Evolutionary conservation across 2,113 vertebrate species (phyloP), one percentile per base, ranked within the genome.

Genomic region (Nibea albiflora): DNA sequence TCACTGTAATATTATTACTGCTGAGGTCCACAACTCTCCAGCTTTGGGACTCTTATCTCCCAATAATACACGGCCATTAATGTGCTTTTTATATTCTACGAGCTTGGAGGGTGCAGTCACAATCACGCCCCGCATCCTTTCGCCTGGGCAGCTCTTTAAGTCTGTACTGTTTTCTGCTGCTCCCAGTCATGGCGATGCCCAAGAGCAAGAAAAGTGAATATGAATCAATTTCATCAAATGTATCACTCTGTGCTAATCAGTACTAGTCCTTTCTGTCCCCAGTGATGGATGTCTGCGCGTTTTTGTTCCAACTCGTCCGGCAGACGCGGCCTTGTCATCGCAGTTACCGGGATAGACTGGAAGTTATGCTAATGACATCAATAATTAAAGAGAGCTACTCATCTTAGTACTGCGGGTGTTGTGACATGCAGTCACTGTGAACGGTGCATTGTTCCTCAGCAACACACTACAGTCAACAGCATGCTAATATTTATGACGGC

Each of bases 1-100:
- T 73, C 24, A 26, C 11, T 28, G 4, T 14, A 44, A 44, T 49
- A 17, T 73, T 3, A 24, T 20, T 9, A 19, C 28, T 20, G 75
- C 63, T 63, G 47, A 73, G 49, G 49, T 56, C 63, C 56, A 47
- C 68, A 24, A 4, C 49, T 58, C 42, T 53, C 20, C n/a, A 6
- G 16, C 58, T 56, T n/a, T 31, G 44, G 73, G 35, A 39, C 52
- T 58, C 15, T 26, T 44, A 62, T 68, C 54, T 54, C 63, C 46
- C 49, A 6, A 52, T 58, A 60, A 57, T 10, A 39, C 35, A 35
- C 12, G 15, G 44, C 11, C 44, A 72, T 35, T 44, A 39, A 19
- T 66, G 35, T 2, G 4, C 26, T 50, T 46, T 73, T n/a, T 35
- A 14, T 35, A 52, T 35, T 28, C 53, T 15, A 8, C 24, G 47